Conservation (phyloP, 2,797 vertebrate species). For the Parauchenoglanis ngamensis region DNA sequence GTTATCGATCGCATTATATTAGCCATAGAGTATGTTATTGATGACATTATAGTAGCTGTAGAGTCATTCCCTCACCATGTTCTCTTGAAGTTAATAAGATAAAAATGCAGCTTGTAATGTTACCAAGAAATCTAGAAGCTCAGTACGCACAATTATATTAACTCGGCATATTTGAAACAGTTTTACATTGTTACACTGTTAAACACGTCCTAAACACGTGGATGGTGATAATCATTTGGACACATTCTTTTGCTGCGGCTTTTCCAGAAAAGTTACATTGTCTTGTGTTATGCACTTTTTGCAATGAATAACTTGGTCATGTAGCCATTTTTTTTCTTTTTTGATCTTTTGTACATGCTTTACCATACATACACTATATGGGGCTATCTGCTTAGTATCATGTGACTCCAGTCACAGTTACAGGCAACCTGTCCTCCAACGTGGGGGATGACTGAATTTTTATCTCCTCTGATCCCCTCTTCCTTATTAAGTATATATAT, state of each 20-base stretch:
- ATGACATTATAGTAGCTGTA: background rate
- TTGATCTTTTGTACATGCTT: background rate
- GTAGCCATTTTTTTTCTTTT: too few species aligned
- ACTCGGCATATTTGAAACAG: background rate
- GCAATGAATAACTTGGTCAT: background rate
- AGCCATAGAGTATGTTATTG: background rate
- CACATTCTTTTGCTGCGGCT: background rate
- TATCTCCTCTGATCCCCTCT: background rate
- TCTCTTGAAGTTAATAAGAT: background rate
- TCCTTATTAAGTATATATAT: background rate
- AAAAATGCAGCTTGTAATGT: background rate
- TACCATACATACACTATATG: background rate
- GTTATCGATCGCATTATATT: background rate
- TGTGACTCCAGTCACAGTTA: background rate
- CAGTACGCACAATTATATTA: background rate
- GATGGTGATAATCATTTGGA: background rate
- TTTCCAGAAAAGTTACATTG: background rate
- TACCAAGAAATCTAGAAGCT: too few species aligned
- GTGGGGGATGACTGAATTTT: too few species aligned
- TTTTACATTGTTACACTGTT: background rate
- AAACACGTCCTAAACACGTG: background rate
- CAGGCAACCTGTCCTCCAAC: too few species aligned
- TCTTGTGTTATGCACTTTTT: background rate
- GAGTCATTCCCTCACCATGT: background rate
- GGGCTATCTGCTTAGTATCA: background rate